Base-by-base conservation (phyloP, 2,113 vertebrate species). In the Mormyrus iriodes region DNA sequence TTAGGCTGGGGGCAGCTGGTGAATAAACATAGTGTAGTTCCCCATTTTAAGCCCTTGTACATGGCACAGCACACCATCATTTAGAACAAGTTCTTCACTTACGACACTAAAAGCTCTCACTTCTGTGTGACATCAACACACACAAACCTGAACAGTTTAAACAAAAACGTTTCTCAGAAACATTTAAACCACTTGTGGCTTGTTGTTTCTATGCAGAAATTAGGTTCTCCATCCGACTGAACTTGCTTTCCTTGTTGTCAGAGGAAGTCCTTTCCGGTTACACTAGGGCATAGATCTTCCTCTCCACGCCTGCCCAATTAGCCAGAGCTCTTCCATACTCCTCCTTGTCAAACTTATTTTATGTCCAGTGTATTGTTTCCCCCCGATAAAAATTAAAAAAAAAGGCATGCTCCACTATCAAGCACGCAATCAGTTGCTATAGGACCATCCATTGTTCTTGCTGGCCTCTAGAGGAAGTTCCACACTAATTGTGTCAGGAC, bases 361-460 rank as follows among this genome's bases (percentile, higher is more conserved):
- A 24, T 53, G 51, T 86, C 85, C 2, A 85, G 44, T 85, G 85
- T 19, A 27, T 86, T 86, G 48, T 52, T 55, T 86, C 48, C 85
- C 85, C 21, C 13, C 55, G 49, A 53, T 55, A 53, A 86, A 53
- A 17, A 87, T 55, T 27, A 48, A 85, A 85, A 84, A 35, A 27
- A 86, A 49, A 58, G 42, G 52, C 89, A 46, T 90, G 85, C 89
- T 90, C 31, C 49, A 9, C 35, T 90, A 83, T 31, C 48, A 79
- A 27, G 52, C 55, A 17, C 12, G 49, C 35, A 42, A 88, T 88
- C 86, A 87, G 52, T n/a, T n/a, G 55, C 52, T 79, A 48, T 5
- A 17, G 35, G 69, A 48, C 39, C 51, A 21, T 39, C 69, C 46
- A 90, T 90, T 90, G 89, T 90, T 90, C 89, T 82, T 10, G 49